Percentiles rank a stretch among this genome's conserved stretches.
Evolutionary conservation across 2,797 vertebrate genomes (phyloP).

Genomic region (Glossophaga mutica): DNA sequence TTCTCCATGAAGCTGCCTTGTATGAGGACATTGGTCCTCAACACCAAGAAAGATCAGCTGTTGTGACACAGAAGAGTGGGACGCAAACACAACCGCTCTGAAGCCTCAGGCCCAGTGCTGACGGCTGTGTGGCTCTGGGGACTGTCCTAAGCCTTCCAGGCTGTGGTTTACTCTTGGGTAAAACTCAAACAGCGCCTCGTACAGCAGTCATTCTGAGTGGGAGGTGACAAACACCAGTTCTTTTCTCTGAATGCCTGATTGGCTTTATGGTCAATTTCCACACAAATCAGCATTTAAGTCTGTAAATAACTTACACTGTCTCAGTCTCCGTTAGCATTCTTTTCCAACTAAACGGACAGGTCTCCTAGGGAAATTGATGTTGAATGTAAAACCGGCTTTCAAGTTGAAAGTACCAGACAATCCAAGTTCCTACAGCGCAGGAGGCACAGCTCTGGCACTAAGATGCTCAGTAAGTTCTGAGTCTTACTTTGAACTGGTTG

Average conservation of each 20-base stretch:
- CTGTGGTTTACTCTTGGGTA: neutral
- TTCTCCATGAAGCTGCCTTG: neutral
- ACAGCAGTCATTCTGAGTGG: neutral
- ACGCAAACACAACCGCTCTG: neutral
- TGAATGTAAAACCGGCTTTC: neutral
- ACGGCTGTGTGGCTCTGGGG: neutral
- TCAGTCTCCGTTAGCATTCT: neutral
- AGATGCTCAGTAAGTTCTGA: neutral
- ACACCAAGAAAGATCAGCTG: neutral
- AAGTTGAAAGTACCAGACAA: neutral
- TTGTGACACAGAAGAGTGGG: neutral
- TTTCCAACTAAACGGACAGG: neutral
- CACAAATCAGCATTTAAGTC: neutral
- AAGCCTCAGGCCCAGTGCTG: neutral
- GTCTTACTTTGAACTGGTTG: neutral
- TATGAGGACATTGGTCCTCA: neutral
- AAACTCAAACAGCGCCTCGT: neutral
- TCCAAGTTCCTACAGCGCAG: neutral
- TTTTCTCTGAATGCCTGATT: neutral
- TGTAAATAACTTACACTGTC: neutral
- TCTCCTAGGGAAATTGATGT: neutral
- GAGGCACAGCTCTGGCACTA: neutral
- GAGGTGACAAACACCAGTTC: neutral
- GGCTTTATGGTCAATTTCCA: neutral
- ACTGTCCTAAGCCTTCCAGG: neutral